Conservation (phyloP, 2,113 vertebrate genomes). For the Suricata suricatta region DNA sequence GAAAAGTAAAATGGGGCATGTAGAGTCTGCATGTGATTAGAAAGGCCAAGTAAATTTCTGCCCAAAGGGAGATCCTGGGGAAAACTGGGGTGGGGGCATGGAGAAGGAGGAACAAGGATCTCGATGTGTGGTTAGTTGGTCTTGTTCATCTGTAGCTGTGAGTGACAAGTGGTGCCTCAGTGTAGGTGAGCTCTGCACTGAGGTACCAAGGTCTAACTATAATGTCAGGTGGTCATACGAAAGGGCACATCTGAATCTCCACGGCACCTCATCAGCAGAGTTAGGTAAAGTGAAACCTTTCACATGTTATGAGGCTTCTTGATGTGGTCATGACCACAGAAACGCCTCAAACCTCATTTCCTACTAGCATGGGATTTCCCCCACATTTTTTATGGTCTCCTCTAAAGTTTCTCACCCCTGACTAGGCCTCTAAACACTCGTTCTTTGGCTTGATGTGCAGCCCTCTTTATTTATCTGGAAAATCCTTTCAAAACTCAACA, state of each 20-base stretch:
- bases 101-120: not conserved
- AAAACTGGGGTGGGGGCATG: not conserved
- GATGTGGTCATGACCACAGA: not conserved
- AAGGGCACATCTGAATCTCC: not conserved
- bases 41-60: not conserved
- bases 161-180: not conserved
- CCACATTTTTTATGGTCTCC: not conserved
- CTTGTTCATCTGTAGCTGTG: not conserved
- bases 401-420: not conserved
- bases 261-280: not conserved
- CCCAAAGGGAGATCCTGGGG: not conserved
- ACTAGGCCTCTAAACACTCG: not conserved
- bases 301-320: not conserved
- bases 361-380: not conserved
- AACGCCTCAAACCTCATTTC: not conserved
- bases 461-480: not conserved
- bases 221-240: not conserved
- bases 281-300: not conserved
- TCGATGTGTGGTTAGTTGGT: not conserved
- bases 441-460: not conserved
- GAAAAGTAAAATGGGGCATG: not conserved
- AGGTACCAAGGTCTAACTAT: not conserved
- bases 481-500: not conserved
- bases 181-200: not conserved
- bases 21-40: not conserved